These are phyloP conservation scores for Propithecus coquereli DNA, from an alignment of 2,113 vertebrate genomes.

Conservation along the genomic window DNA sequence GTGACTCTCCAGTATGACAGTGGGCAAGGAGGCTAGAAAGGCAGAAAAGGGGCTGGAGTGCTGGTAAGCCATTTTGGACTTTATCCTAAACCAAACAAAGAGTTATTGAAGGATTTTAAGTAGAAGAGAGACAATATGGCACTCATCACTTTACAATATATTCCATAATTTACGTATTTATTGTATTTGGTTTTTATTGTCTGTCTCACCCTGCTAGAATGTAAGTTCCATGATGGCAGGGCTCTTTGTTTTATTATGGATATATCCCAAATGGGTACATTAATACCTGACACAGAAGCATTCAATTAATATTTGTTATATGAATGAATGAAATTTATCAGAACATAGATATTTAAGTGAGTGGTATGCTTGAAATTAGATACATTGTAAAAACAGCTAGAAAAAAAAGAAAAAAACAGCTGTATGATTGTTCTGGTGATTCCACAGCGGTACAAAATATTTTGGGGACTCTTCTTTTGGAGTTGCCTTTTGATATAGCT, in stretches of 20 bases:
- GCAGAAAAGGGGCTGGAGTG: not conserved
- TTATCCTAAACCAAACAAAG: not conserved
- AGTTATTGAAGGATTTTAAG: not conserved
- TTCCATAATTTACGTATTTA: not conserved
- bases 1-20: not conserved
- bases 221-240: not conserved
- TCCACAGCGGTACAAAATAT: not conserved
- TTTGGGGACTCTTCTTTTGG: not conserved
- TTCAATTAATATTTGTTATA: slow-evolving; percentile 18
- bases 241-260: not conserved
- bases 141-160: not conserved
- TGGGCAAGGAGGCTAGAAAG: not conserved
- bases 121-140: not conserved
- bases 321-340: slow-evolving; percentile 12
- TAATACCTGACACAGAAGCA: not conserved
- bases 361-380: not conserved
- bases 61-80: not conserved
- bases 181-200: not conserved
- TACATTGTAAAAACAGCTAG: not conserved
- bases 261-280: not conserved
- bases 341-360: not conserved
- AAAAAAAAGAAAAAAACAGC: not conserved
- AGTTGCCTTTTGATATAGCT: slow-evolving; percentile 12
- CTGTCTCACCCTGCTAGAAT: not conserved
- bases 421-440: not conserved